Conservation (phyloP, 53 echinoderm and acorn worm genomes). For the Holothuria leucospilota region DNA sequence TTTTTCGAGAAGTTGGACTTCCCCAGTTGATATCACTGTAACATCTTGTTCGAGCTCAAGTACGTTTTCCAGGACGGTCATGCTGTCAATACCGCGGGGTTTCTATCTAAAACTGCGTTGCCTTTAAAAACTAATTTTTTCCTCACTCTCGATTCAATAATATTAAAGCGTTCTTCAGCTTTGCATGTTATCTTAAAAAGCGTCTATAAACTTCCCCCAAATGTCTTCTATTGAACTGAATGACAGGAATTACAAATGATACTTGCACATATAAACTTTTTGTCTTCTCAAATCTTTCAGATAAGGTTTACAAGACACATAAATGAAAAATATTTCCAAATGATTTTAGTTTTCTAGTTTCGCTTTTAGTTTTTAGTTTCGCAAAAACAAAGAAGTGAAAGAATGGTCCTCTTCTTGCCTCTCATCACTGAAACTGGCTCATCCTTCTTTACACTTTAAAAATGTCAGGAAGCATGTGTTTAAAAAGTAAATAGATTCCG, state of each 20-base stretch:
- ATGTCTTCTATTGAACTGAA: no score
- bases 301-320: no score
- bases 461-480: slow-evolving; percentile 48
- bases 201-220: no score
- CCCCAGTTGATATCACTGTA: slow-evolving; percentile 26
- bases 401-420: slow-evolving; percentile 2
- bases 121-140: no score
- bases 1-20: slow-evolving; percentile 16
- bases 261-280: no score
- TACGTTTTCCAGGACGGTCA: background rate
- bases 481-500: slow-evolving; percentile 40
- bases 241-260: no score
- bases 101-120: background rate
- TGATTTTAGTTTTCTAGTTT: background rate
- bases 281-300: no score
- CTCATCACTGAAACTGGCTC: slow-evolving; percentile 22
- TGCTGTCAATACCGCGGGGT: background rate
- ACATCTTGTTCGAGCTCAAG: slow-evolving; percentile 24
- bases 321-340: no score
- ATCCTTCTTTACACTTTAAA: slow-evolving; percentile 28
- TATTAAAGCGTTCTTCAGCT: no score
- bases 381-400: background rate
- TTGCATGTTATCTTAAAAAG: no score
- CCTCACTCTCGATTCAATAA: background rate
- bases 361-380: background rate